A percentile compares a stretch with the other conserved stretches of the same genome.
phyloP scores from a whole-genome alignment of 2,888 invertebrate species.

The Ochropacha duplaris region DNA sequence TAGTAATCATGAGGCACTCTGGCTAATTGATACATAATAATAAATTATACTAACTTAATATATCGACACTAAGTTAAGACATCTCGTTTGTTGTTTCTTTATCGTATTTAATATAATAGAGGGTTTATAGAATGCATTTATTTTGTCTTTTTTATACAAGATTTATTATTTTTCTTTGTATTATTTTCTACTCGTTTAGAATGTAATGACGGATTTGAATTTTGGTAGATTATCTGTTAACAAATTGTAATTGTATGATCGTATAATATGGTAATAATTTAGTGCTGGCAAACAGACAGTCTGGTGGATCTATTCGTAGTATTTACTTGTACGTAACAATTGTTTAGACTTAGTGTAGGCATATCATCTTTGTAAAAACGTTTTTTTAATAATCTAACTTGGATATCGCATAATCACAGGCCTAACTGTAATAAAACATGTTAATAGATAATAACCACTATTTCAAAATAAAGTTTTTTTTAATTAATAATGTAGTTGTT shows the following conservation, averaged over 20 bases:
- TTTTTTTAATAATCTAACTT: conserved; percentile 66
- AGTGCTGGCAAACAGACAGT: conserved; percentile 22
- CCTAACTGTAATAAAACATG: conserved; percentile 77
- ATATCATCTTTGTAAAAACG: conserved; percentile 76
- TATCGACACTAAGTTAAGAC: conserved; percentile 63
- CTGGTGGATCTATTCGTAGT: conserved; percentile 24
- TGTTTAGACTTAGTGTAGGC: conserved; percentile 63
- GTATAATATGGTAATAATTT: conserved; percentile 27
- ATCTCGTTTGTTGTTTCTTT: conserved; percentile 76
- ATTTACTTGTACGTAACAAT: conserved; percentile 23
- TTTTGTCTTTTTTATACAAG: conserved; percentile 76
- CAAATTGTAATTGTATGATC: conserved; percentile 40
- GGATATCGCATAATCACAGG: conserved; percentile 67
- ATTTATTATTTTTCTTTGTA: conserved; percentile 66
- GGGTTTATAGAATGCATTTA: conserved; percentile 81
- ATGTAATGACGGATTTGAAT: conserved; percentile 66
- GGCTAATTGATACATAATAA: conserved; percentile 61
- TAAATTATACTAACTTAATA: conserved; percentile 55
- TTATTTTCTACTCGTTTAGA: conserved; percentile 75
- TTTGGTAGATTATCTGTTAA: conserved; percentile 81
- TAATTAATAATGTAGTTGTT: conserved; percentile 40
- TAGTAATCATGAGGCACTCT: conserved; percentile 80
- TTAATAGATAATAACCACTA: conserved; percentile 83
- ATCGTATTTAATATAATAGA: conserved; percentile 71
- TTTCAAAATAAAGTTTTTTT: conserved; percentile 80